Evolutionary conservation across 2,888 invertebrate species (phyloP).

Genomic region (Hyalella azteca): DNA sequence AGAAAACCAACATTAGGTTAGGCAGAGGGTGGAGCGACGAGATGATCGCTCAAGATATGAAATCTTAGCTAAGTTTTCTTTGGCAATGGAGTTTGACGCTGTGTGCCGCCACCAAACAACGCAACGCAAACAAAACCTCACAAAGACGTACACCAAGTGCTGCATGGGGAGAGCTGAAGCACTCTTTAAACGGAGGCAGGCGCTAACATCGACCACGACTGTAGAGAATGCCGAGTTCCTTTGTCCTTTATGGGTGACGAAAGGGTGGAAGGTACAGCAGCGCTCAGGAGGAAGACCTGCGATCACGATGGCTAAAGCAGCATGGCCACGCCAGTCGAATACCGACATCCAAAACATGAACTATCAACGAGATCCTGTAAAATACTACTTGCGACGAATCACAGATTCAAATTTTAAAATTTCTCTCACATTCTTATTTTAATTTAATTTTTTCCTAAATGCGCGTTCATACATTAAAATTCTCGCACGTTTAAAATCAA

Average conservation of each 20-base stretch:
- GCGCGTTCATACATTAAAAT: background rate
- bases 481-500: constrained; percentile 6
- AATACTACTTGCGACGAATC: background rate
- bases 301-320: background rate
- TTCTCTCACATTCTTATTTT: too few relatives aligned
- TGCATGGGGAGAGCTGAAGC: too few relatives aligned
- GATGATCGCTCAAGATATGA: constrained; percentile 18
- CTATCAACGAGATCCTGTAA: background rate
- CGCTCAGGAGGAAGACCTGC: background rate
- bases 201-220: too few relatives aligned
- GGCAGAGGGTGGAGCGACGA: constrained; percentile 15
- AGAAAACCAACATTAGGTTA: constrained; percentile 15
- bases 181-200: too few relatives aligned
- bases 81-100: constrained; percentile 6
- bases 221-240: too few relatives aligned
- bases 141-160: background rate
- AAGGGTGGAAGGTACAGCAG: background rate
- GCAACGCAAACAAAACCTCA: background rate
- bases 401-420: background rate
- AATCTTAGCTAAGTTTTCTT: constrained; percentile 28
- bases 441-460: too few relatives aligned
- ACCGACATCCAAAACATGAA: background rate
- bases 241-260: too few relatives aligned
- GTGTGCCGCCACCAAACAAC: background rate
- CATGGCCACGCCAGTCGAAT: background rate